Conservation (phyloP, 1,140 invertebrate species). For the Microplitis mediator region DNA sequence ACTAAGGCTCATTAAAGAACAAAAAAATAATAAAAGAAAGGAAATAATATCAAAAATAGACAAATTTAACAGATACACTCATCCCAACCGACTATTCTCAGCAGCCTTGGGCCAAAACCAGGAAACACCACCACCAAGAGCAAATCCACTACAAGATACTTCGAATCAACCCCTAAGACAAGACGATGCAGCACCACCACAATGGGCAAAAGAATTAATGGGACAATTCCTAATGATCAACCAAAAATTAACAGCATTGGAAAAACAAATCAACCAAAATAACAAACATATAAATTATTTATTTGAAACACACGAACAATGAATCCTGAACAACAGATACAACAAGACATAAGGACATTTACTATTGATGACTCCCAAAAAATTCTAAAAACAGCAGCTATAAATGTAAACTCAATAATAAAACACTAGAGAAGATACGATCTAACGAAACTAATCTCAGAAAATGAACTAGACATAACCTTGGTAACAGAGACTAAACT, state of each 20-base stretch:
- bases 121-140: not conserved
- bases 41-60: not conserved
- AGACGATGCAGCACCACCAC: too few species aligned
- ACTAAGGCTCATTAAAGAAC: not conserved
- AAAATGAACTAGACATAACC: not conserved
- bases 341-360: not conserved
- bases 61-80: not conserved
- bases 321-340: not conserved
- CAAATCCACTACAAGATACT: not conserved
- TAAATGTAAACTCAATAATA: not conserved
- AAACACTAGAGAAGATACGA: not conserved
- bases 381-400: not conserved
- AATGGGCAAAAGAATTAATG: too few species aligned
- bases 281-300: too few species aligned
- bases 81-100: not conserved
- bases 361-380: not conserved
- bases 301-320: not conserved
- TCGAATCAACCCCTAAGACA: too few species aligned
- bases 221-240: too few species aligned
- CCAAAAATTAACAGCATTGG: too few species aligned
- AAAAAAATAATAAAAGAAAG: not conserved
- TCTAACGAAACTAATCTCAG: not conserved
- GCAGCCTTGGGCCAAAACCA: not conserved
- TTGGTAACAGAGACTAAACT: conserved; percentile 16
- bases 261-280: too few species aligned